Evolutionary conservation across 2,888 invertebrate species (phyloP).

Genomic region (Dendrolimus pini): DNA sequence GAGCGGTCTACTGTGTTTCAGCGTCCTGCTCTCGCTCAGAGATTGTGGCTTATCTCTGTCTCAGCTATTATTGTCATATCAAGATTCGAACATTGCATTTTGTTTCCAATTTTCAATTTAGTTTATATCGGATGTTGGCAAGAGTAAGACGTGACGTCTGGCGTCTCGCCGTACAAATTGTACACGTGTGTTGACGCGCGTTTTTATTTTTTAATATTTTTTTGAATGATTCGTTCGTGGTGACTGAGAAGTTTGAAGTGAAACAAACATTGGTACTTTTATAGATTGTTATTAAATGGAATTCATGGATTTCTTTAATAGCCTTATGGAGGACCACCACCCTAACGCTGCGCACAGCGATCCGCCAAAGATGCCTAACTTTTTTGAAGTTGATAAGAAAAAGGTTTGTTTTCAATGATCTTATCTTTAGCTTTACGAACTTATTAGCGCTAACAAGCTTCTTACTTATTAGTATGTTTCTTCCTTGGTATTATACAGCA

Average conservation of each 20-base stretch:
- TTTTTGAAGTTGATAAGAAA: conserved; percentile 67
- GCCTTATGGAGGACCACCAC: conserved; percentile 54
- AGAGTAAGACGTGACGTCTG: conserved; percentile 70
- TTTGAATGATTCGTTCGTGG: conserved; percentile 30
- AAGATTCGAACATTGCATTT: conserved; percentile 74
- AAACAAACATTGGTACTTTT: conserved; percentile 8
- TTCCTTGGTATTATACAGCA: too few species aligned
- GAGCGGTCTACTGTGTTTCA: conserved; percentile 51
- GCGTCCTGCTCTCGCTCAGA: conserved; percentile 41
- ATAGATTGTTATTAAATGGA: conserved; percentile 44
- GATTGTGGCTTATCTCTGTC: conserved; percentile 49
- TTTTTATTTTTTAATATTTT: conserved; percentile 20
- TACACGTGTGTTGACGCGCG: conserved; percentile 56
- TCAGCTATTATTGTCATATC: conserved; percentile 75
- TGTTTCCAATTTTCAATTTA: conserved; percentile 76
- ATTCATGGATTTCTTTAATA: conserved; percentile 61
- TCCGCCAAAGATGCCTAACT: conserved; percentile 62
- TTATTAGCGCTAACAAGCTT: too few species aligned
- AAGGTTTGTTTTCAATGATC: conserved; percentile 36
- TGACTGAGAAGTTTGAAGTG: conserved; percentile 29
- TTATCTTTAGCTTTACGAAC: too few species aligned
- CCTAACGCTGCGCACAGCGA: conserved; percentile 40
- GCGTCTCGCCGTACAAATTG: conserved; percentile 51
- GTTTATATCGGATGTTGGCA: conserved; percentile 74
- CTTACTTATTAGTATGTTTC: too few species aligned